These are phyloP conservation scores for Seriola dumerili DNA, from an alignment of 2,113 vertebrate species.

Conservation along the genomic window DNA sequence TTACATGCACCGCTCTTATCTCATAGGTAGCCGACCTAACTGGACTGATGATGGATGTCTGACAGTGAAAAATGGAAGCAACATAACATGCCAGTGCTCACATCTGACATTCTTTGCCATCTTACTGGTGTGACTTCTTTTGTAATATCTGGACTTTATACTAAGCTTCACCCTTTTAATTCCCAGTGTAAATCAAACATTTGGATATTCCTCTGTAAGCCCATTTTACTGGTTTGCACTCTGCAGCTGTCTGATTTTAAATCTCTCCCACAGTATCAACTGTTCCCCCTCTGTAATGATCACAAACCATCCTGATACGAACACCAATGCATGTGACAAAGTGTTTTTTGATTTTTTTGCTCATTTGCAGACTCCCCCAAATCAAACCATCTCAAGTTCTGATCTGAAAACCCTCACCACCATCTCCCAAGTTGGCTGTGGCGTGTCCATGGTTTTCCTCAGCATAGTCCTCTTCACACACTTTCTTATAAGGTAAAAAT, in stretches of 20 bases:
- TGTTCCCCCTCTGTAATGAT: not conserved
- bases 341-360: not conserved
- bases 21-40: slow-evolving; percentile 64
- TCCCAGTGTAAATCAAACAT: not conserved
- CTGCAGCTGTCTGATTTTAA: not conserved
- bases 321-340: not conserved
- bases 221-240: not conserved
- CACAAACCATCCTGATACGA: not conserved
- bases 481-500: slow-evolving; percentile 75
- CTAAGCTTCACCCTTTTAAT: not conserved
- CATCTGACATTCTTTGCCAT: slow-evolving; percentile 85
- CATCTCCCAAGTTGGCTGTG: slow-evolving; percentile 81
- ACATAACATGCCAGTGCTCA: slow-evolving; percentile 66
- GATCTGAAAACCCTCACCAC: slow-evolving; percentile 75
- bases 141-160: not conserved
- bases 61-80: not conserved
- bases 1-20: not conserved
- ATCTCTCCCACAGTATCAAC: not conserved
- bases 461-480: slow-evolving; percentile 76
- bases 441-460: slow-evolving; percentile 82
- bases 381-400: slow-evolving; percentile 29
- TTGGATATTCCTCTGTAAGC: not conserved
- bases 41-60: slow-evolving; percentile 77
- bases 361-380: slow-evolving; percentile 54
- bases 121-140: slow-evolving; percentile 67